Conservation (phyloP, 2,888 invertebrate genomes). For the Junonia oenone region DNA sequence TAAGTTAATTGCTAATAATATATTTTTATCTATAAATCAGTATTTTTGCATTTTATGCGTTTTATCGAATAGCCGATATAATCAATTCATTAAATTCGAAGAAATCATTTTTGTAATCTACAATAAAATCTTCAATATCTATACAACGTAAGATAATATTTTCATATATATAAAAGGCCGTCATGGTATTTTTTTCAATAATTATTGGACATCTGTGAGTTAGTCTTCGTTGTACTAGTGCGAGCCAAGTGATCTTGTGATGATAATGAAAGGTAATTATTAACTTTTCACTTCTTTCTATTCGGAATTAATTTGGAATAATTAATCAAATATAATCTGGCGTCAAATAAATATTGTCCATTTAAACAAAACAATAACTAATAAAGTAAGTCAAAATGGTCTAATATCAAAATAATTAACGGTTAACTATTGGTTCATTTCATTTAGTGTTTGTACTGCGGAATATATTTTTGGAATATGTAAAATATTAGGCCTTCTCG, state of each 20-base stretch:
- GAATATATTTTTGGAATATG: no score
- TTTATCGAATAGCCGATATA: conserved; percentile 11
- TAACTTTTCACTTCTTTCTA: neutral
- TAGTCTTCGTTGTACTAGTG: conserved; percentile 1
- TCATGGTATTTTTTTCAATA: conserved; percentile 1
- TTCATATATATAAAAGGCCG: conserved; percentile 16
- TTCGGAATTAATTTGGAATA: no score
- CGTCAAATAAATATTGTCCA: no score
- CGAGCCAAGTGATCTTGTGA: neutral
- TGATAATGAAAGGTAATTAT: conserved; percentile 20
- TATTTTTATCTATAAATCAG: conserved; percentile 17
- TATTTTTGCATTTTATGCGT: conserved; percentile 9
- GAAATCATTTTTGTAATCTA: conserved; percentile 15
- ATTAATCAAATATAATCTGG: no score
- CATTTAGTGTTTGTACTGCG: no score
- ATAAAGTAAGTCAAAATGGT: no score
- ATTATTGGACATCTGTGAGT: conserved; percentile 7
- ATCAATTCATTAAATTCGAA: conserved; percentile 12
- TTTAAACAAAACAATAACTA: no score
- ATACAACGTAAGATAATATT: conserved; percentile 7
- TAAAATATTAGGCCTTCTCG: no score
- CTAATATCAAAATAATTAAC: no score
- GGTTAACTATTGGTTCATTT: no score
- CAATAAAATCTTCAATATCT: neutral
- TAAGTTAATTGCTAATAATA: neutral